Evolutionary conservation across 2,797 vertebrate species (phyloP), one percentile per base, ranked within the genome.

Genomic region (Corythornis leucogaster): DNA sequence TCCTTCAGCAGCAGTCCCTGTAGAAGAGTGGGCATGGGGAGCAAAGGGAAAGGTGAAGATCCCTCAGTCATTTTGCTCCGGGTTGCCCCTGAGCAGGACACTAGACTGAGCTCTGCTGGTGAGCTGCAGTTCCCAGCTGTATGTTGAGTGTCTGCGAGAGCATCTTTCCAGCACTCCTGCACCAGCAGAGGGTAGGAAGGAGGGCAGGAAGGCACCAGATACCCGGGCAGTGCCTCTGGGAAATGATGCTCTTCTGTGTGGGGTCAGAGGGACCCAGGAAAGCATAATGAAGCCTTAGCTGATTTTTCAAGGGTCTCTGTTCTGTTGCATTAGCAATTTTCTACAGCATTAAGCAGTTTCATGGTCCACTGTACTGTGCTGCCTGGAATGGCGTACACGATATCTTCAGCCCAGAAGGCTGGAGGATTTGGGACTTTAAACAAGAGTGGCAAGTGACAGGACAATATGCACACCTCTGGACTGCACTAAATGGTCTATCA

Each of bases 311-410:
- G 93, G 85, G 59, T 85, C 90, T 96, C 83, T 80, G 28, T 21
- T 88, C 61, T 82, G 80, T 93, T 95, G 77, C 85, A 19, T 54
- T 84, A 85, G 78, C 87, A 75, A 95, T 96, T 96, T 96, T 95
- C 96, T 96, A 87, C 91, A 77, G 92, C 91, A 84, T 94, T 94
- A 96, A 78, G 83, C 76, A 68, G 95, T 95, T 96, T 95, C 92
- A 94, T 81, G 92, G 92, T 87, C 53, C 54, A 31, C 90, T 73
- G 76, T 97, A 94, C 95, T 93, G 51, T 12, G 19, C 26, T 43
- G 83, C 76, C 73, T 20, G 40, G 46, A 89, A 97, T 59, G 73
- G 48, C 4, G 3, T 5, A 69, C 43, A 53, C 62, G 8, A n/a
- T 19, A 3, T 40, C 86, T 76, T 79, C 64, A 73, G 77, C 17